Conservation (phyloP, 2,888 invertebrate species). For the Xestia xanthographa region DNA sequence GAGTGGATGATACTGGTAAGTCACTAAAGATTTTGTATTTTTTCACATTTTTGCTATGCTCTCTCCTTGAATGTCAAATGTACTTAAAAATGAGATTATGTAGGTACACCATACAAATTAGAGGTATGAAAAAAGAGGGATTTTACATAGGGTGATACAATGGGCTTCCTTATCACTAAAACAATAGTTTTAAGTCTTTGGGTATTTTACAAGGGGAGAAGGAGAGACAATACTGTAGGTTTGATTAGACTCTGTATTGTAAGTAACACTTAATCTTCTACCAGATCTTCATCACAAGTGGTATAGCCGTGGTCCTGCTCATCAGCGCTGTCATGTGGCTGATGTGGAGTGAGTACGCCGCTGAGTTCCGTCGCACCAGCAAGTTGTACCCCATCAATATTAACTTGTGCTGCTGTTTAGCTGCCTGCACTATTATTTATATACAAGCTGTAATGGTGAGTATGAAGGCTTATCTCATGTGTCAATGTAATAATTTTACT, state of each 20-base stretch:
- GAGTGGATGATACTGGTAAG: constrained; percentile 89
- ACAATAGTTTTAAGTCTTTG: neutral
- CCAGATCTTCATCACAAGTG: constrained; percentile 85
- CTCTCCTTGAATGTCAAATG: neutral
- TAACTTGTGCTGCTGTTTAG: constrained; percentile 91
- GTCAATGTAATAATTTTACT: neutral
- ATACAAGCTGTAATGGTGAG: constrained; percentile 92
- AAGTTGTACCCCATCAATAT: constrained; percentile 91
- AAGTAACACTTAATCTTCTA: neutral
- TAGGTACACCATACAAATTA: neutral
- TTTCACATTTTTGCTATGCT: neutral
- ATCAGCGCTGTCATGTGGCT: constrained; percentile 82
- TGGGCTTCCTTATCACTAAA: neutral
- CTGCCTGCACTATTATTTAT: constrained; percentile 91
- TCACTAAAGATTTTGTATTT: neutral
- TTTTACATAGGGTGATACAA: too few species aligned
- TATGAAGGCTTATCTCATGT: neutral
- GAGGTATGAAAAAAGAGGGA: too few species aligned
- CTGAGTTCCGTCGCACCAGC: constrained; percentile 85
- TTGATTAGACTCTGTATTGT: neutral
- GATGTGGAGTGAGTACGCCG: constrained; percentile 83
- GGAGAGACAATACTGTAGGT: neutral
- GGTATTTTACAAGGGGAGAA: neutral
- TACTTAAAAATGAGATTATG: neutral
- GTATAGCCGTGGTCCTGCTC: constrained; percentile 78